A percentile compares a stretch with the other conserved stretches of the same genome.
phyloP scores from a whole-genome alignment of 2,797 vertebrate genomes.

The Liparis tanakae region DNA sequence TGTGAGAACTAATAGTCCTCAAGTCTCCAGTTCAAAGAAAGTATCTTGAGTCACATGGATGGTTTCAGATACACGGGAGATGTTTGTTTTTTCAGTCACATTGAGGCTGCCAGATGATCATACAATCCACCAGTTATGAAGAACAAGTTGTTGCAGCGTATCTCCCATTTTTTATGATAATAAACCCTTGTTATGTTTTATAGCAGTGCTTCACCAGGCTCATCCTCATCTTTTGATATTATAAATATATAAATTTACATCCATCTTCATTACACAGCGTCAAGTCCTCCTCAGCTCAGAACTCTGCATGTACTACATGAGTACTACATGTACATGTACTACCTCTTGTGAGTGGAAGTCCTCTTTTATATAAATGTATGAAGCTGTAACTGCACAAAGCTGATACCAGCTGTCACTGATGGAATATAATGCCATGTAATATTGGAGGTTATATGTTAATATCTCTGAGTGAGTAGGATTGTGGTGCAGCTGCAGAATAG shows the following conservation, averaged over 20 bases:
- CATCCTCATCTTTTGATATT: background rate
- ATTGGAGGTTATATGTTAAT: background rate
- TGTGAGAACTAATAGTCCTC: slow-evolving; percentile 36
- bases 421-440: background rate
- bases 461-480: background rate
- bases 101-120: background rate
- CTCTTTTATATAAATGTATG: background rate
- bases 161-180: background rate
- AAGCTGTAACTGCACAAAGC: too few species aligned
- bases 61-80: slow-evolving; percentile 26
- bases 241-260: slow-evolving; percentile 1
- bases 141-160: background rate
- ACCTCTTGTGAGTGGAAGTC: background rate
- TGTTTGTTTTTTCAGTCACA: background rate
- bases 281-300: background rate
- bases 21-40: slow-evolving; percentile 24
- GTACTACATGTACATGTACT: too few species aligned
- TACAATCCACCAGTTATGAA: background rate
- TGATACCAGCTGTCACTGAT: too few species aligned
- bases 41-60: slow-evolving; percentile 23
- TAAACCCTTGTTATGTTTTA: background rate
- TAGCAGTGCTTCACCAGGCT: background rate
- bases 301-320: background rate
- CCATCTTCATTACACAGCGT: background rate
- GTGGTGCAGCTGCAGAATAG: background rate